Evolutionary conservation across 35 echinoderm and acorn worm genomes (phyloP).

Genomic region (Holothuria glaberrima): DNA sequence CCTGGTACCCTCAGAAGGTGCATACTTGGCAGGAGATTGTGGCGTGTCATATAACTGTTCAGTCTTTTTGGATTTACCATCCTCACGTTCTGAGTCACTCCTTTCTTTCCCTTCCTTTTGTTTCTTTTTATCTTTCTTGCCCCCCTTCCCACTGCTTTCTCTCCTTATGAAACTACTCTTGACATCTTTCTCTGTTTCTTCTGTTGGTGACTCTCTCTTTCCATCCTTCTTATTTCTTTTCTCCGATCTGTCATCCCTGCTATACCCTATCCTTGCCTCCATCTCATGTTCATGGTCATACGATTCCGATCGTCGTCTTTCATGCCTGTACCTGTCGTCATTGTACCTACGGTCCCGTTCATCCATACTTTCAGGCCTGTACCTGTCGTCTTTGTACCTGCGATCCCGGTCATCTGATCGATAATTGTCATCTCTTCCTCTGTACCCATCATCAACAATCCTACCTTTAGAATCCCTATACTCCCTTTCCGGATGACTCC

Average conservation of each 20-base stretch:
- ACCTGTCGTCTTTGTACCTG: conserved; percentile 9
- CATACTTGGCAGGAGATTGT: background rate
- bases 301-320: background rate
- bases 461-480: background rate
- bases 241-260: background rate
- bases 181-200: background rate
- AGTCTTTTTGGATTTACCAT: background rate
- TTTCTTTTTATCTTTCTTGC: conserved; percentile 38
- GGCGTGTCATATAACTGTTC: background rate
- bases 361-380: background rate
- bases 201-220: conserved; percentile 30
- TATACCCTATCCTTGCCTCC: background rate
- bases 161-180: conserved; percentile 44
- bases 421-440: background rate
- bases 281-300: background rate
- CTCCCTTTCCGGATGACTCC: conserved; percentile 59
- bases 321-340: conserved; percentile 2
- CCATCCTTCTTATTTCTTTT: background rate
- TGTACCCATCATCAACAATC: background rate
- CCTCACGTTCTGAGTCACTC: conserved; percentile 44
- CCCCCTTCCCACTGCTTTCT: conserved; percentile 44
- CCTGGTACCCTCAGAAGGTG: background rate
- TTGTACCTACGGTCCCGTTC: background rate
- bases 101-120: conserved; percentile 40
- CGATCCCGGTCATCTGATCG: background rate